Base-by-base conservation (phyloP, 1,140 invertebrate genomes). In the Cryptotermes secundus region DNA sequence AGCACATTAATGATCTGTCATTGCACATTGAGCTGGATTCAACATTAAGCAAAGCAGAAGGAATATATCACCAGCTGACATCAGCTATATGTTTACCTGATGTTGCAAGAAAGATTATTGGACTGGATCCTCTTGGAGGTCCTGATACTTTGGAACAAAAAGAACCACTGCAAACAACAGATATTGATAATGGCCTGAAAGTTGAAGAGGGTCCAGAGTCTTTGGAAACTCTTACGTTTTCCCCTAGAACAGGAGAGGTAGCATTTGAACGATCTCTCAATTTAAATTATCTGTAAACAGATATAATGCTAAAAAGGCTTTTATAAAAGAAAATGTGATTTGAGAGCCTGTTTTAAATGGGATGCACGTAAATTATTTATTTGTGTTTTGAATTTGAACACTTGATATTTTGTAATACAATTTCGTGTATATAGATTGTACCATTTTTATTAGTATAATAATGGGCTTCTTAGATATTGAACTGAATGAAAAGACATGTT, bases 1-100 rank as follows among this genome's bases (percentile, higher is more conserved):
- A 97, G 96, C 97, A 99, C 88, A 95, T 99, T 83, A 99, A 99
- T 90, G 97, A 98, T 88, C 90, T 99, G 82, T 96, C 96, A 35
- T 93, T 95, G 88, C 93, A 94, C 83, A 94, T 99, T 80, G 94
- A 98, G 86, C 90, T 99, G 26, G 93, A 95, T 79, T 92, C 93
- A 86, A 95, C 95, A 24, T 88, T 99, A 26, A 94, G 94, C 84
- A 94, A 94, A 87, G 97, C 97, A 0, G 97, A 99, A 89, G 95
- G 95, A 22, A 97, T 99, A 86, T 98, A 95, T 89, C 89, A 94
- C 87, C 97, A 98, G 89, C 91, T 98, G 1, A 92, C 93, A 87
- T 92, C 92, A 45, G 92, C 94, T 0, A 80, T 86, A 26, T 91
- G 94, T 86, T 88, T 96, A 53, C 93, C 94, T 0, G 93, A 95